These are phyloP conservation scores for Dryomyza anilis DNA, from an alignment of 2,888 invertebrate genomes.

Conservation along the genomic window DNA sequence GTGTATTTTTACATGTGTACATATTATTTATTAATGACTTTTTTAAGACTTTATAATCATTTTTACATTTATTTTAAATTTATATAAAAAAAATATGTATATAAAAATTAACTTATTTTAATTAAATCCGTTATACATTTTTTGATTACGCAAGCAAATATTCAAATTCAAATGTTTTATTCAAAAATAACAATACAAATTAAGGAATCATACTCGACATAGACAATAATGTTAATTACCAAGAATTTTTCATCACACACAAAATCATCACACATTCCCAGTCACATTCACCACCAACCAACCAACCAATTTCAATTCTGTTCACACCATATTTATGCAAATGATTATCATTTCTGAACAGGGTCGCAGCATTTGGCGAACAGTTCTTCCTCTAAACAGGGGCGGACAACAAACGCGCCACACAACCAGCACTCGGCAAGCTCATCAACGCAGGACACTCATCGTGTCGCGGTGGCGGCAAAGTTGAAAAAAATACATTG, in stretches of 20 bases:
- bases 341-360: conserved; percentile 55
- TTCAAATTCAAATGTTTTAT: not conserved
- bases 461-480: not conserved
- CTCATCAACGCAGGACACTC: too few species aligned
- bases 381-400: not conserved
- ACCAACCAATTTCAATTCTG: not conserved
- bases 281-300: not conserved
- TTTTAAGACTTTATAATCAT: not conserved
- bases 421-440: too few species aligned
- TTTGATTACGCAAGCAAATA: not conserved
- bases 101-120: not conserved
- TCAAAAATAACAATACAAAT: not conserved
- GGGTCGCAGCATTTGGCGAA: conserved; percentile 42
- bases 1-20: too few species aligned
- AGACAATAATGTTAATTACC: too few species aligned
- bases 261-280: not conserved
- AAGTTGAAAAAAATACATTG: not conserved
- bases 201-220: not conserved
- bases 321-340: conserved; percentile 46
- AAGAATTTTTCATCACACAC: too few species aligned
- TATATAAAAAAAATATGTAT: not conserved
- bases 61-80: not conserved
- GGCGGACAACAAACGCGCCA: not conserved
- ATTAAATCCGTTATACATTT: not conserved
- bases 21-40: too few species aligned